Base-by-base conservation (phyloP, 53 echinoderm and acorn worm species). In the Glandiceps talaboti region DNA sequence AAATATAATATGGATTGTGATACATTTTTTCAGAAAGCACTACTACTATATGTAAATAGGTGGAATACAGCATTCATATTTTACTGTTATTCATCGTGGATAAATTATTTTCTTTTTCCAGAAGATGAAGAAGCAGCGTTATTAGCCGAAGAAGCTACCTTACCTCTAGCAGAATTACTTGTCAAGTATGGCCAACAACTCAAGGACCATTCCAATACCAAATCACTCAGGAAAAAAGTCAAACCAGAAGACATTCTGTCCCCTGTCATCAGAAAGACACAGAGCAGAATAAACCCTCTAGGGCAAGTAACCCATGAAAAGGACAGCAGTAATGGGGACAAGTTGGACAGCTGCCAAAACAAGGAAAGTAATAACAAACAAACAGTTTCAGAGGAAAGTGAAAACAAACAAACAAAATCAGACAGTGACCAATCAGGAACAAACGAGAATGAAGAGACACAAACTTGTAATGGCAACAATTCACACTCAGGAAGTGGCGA, bases 151-250 rank as follows among this genome's bases (percentile, higher is more conserved):
- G 97, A 97, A 79, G 97, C 97, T 1, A 89, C 87, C 73, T 86
- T 97, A 28, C 97, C 97, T 0, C 78, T 97, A 1, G 91, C 89
- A 28, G 92, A 97, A 45, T 93, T 97, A n/a, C 82, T 97, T 1
- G 93, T 89, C 29, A 85, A 87, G 64, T 97, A 91, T 80, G 89
- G 91, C 29, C 83, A 90, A 30, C 79, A 78, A 29, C 84, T 87
- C 28, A 87, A 92, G 12, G 83, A 81, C 75, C 92, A 93, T 77
- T 89, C 79, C 76, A 77, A 20, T 30, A 78, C 76, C 12, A 83
- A 83, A 79, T 78, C 93, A 31, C 89, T 87, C 30, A 85, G 91
- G 33, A 93, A 89, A 77, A 90, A 97, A 77, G 80, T 87, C 25
- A 82, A 97, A 77, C 85, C 74, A 74, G 82, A 84, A 32, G 97